Base-by-base conservation (phyloP, 2,113 vertebrate species). In the Istiophorus platypterus region DNA sequence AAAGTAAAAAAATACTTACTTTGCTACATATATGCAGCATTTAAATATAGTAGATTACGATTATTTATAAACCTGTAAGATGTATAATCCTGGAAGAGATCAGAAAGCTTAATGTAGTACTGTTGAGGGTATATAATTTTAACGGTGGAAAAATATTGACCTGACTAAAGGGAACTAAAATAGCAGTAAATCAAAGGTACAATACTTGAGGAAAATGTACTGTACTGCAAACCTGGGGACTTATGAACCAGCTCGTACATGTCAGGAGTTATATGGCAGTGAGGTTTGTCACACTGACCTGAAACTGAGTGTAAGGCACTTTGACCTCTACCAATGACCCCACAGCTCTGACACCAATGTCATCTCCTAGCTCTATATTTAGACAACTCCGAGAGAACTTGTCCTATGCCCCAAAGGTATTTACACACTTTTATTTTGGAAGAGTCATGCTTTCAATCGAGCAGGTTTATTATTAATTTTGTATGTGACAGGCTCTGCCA, bases 251-350 rank as follows among this genome's bases (percentile, higher is more conserved):
- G 39, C 31, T 26, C 26, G 4, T 13, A 22, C 7, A 45, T 1
- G 18, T 71, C 52, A 59, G 29, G 7, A 7, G 29, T 20, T 18
- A 14, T 66, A 64, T 61, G 18, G 45, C 20, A 11, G 20, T 7
- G 9, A n/a, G 26, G 26, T 29, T 47, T 69, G 39, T 57, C 58
- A 74, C 7, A 65, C 17, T 71, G 42, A 75, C 57, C n/a, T 72
- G 14, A 59, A 71, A 59, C 59, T 27, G 37, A 67, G n/a, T 29
- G 9, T 66, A 18, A 76, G 12, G 5, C 6, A 0, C 56, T 64
- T 11, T 72, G 73, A 81, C 86, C 80, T 85, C 78, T 18, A n/a
- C n/a, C n/a, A 66, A 52, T 73, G 68, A 81, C 81, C 78, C 66
- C 45, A 41, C n/a, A 12, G 26, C 63, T 75, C 47, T 77, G 3